Base-by-base conservation (phyloP, 1,140 invertebrate species). In the Cydia strobilella region DNA sequence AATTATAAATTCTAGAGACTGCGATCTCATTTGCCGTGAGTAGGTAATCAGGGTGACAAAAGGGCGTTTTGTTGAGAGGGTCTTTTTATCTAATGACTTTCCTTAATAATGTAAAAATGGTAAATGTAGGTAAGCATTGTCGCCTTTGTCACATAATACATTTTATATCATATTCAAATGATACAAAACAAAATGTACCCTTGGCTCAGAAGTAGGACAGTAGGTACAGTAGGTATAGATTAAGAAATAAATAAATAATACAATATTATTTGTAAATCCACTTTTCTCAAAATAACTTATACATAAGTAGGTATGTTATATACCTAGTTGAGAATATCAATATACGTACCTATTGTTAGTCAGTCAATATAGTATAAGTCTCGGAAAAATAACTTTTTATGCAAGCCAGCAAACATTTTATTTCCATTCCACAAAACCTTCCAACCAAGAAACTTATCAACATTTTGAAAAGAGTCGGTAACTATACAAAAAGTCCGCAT, bases 1-100 rank as follows among this genome's bases (percentile, higher is more conserved):
- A 86, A 86, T 86, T 85, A 85, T 80, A 84, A 86, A 80, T 76
- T 79, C 77, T 74, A 73, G 69, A 31, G 45, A 65, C 65, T 75
- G 72, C 74, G 72, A 75, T 81, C 72, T 81, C 80, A 81, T 81
- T 84, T 82, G 80, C 71, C 73, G 75, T 66, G 48, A 77, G 76
- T 45, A 45, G 42, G 42, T 75, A 79, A 82, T 81, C 80, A 80
- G 72, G 20, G 72, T 74, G 48, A 23, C 62, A 75, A 77, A 79
- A 81, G 77, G 80, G 76, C 77, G 77, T 84, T 76, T 69, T 76
- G 66, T 73, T 72, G 72, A 72, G 72, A 74, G 31, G 20, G 54
- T 59, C 6, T 0, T 18, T 66, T n/a, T 69, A 69, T 20, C n/a
- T 69, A 69, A 69, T 69, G 65, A 39, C 31, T 69, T 18, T 66